phyloP scores from a whole-genome alignment of 2,888 invertebrate species.

The Philaethria dido region DNA sequence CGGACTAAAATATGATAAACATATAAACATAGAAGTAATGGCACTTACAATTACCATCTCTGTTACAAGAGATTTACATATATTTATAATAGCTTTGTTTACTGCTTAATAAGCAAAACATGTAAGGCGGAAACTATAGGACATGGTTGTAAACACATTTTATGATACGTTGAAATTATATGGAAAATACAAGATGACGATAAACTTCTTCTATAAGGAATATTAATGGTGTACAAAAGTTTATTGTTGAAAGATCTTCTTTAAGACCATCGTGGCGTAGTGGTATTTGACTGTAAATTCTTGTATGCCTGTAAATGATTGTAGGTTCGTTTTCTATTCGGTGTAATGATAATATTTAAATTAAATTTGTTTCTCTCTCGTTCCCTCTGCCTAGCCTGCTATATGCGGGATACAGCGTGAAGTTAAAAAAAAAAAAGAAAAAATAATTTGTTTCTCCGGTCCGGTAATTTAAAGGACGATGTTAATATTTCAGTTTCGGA shows the following conservation, averaged over 20 bases:
- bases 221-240: background rate
- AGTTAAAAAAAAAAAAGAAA: too few relatives aligned
- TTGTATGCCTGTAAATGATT: too few relatives aligned
- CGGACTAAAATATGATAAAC: too few relatives aligned
- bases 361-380: too few relatives aligned
- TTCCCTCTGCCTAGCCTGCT: too few relatives aligned
- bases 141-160: slow-evolving; percentile 29
- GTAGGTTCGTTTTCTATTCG: too few relatives aligned
- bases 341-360: too few relatives aligned
- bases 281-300: too few relatives aligned
- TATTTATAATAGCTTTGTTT: slow-evolving; percentile 27
- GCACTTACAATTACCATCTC: slow-evolving; percentile 23
- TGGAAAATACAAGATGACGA: slow-evolving; percentile 22
- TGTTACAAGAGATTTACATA: slow-evolving; percentile 14
- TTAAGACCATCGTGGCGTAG: background rate
- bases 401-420: too few relatives aligned
- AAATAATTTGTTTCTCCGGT: too few relatives aligned
- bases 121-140: slow-evolving; percentile 27
- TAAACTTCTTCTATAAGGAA: background rate
- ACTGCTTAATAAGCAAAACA: slow-evolving; percentile 30
- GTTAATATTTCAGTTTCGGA: too few relatives aligned
- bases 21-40: slow-evolving; percentile 6
- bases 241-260: background rate
- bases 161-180: slow-evolving; percentile 23
- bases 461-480: too few relatives aligned